Base-by-base conservation (phyloP, 2,113 vertebrate species). In the Cathartes aura region DNA sequence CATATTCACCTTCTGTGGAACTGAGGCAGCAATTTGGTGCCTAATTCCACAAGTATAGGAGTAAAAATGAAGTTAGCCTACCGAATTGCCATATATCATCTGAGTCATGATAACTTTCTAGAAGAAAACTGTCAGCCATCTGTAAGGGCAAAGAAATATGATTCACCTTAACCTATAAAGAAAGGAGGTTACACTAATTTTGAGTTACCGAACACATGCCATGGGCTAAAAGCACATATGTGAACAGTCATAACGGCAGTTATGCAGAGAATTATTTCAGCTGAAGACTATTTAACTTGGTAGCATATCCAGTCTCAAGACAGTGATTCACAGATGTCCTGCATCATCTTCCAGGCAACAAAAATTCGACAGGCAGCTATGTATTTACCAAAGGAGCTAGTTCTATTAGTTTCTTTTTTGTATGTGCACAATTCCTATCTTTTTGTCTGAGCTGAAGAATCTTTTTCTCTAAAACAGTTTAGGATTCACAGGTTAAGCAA, bases 171-270 rank as follows among this genome's bases (percentile, higher is more conserved):
- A 84, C 8, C 20, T 27, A 32, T 48, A 66, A 60, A 45, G 17
- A 92, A 76, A 48, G 26, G 38, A 38, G 22, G 13, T 75, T 55
- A 59, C 27, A 38, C 34, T 48, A n/a, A 76, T 86, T 71, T 76
- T 72, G 45, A 1, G 1, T 32, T 55, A 59, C 23, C 0, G 3
- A 42, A 7, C 15, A 63, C 15, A 8, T 15, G 11, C 21, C 16
- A 30, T 45, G 15, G 20, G 43, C n/a, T 80, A 76, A 64, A 80
- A 71, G 26, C 32, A 72, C 12, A 3, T 50, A 64, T 38, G 27
- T n/a, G 52, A 64, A 34, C 17, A 38, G 30, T 32, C 81, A 53
- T 9, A n/a, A 20, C 4, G 2, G 14, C 26, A 81, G 15, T 66
- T 66, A 38, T 6, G 9, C 8, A 22, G 11, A 43, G 11, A 40